Evolutionary conservation across 1,140 invertebrate species (phyloP).

Genomic region (Sipha flava): DNA sequence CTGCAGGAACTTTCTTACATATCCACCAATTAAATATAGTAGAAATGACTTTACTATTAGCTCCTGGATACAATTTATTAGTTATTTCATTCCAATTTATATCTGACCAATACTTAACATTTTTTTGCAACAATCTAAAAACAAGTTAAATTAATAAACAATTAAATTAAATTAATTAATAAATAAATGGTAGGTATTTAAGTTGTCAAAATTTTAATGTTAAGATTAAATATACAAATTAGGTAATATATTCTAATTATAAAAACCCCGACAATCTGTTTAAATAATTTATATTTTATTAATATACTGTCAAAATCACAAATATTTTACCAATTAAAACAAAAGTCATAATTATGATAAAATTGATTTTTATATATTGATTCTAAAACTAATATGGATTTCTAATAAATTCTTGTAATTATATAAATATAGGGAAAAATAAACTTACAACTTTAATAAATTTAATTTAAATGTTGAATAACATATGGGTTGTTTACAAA

Average conservation of each 20-base stretch:
- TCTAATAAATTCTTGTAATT: too few species aligned
- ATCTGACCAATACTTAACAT: not conserved
- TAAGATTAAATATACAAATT: too few species aligned
- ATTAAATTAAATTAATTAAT: not conserved
- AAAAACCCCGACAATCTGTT: too few species aligned
- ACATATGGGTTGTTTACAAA: not conserved
- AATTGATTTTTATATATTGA: too few species aligned
- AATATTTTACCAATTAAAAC: too few species aligned
- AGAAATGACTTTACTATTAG: not conserved
- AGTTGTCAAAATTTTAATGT: too few species aligned
- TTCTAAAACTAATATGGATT: too few species aligned
- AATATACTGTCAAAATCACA: too few species aligned
- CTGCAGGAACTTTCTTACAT: not conserved
- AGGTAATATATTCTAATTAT: too few species aligned
- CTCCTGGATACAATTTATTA: not conserved
- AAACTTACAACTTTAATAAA: not conserved
- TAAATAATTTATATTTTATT: too few species aligned
- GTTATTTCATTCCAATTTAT: not conserved
- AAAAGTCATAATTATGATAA: too few species aligned
- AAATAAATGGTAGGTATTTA: too few species aligned
- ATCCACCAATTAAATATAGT: not conserved
- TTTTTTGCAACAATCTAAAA: not conserved
- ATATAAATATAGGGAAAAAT: not conserved
- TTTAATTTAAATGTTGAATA: not conserved
- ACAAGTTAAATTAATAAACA: not conserved